Base-by-base conservation (phyloP, 2,797 vertebrate genomes). In the Ciconia nigra region DNA sequence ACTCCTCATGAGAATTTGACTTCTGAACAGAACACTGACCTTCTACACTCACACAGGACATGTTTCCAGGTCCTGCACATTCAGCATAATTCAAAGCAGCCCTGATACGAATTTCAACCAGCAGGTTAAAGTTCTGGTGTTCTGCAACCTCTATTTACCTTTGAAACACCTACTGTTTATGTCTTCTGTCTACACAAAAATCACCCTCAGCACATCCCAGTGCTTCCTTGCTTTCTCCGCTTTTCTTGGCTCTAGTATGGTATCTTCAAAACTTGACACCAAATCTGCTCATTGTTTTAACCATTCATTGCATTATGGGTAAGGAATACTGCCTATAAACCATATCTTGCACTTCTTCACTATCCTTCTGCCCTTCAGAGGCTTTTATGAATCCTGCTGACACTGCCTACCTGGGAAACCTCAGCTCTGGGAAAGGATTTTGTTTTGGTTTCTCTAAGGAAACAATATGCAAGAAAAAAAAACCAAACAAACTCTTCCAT, bases 21-120 rank as follows among this genome's bases (percentile, higher is more conserved):
- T 81, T 49, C 15, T 28, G 49, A 59, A 57, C 61, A 57, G 37
- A 49, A 70, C 13, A 1, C 37, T 39, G 11, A 61, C 51, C n/a
- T 69, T 54, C 80, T 19, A 7, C 11, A 7, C 35, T 37, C 55
- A 58, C 66, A 71, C 5, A 0, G 22, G 41, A n/a, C 0, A 0
- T 11, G 51, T 29, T 91, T 15, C 51, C 71, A 74, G 47, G 44
- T 84, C 39, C 47, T 41, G 58, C 91, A 51, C 47, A 2, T 57
- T 73, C 79, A 91, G 93, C 81, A 18, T 7, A 80, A 46, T 52
- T 42, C 62, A 35, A 8, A 82, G 67, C 55, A 84, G 66, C 37
- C 54, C 65, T 49, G 73, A 41, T 3, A 73, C 0, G 44, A 90
- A 79, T 44, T 77, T 69, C 51, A 94, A 58, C 46, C 37, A 66